phyloP scores from a whole-genome alignment of 1,140 invertebrate species.

The Samia ricini region DNA sequence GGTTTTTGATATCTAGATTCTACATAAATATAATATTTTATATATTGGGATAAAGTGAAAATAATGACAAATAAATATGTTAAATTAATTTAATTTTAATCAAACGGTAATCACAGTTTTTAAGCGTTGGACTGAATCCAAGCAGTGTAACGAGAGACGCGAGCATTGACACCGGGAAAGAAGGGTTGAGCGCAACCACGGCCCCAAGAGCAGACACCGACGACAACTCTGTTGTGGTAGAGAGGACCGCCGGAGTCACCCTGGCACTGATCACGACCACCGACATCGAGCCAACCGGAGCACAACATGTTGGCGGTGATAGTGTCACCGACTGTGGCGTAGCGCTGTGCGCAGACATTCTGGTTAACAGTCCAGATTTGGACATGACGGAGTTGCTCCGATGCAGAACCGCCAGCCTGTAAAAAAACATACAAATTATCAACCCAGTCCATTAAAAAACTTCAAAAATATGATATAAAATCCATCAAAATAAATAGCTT shows the following conservation, averaged over 20 bases:
- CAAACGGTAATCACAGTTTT: slow-evolving; percentile 1
- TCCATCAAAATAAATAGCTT: too few relatives aligned
- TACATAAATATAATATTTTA: too few relatives aligned
- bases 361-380: slow-evolving; percentile 36
- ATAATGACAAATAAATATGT: too few relatives aligned
- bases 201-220: slow-evolving; percentile 79
- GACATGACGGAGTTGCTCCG: slow-evolving; percentile 31
- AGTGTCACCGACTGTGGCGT: slow-evolving; percentile 3
- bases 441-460: too few relatives aligned
- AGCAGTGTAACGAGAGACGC: slow-evolving; percentile 45
- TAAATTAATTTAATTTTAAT: too few relatives aligned
- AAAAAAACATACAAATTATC: slow-evolving; percentile 13
- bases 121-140: slow-evolving; percentile 44
- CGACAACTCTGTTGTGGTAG: slow-evolving; percentile 69
- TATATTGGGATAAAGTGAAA: too few relatives aligned
- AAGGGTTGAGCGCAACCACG: slow-evolving; percentile 67
- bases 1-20: too few relatives aligned
- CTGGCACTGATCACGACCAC: slow-evolving; percentile 50
- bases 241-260: too few relatives aligned
- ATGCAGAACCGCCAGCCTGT: slow-evolving; percentile 22
- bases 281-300: too few relatives aligned
- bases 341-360: slow-evolving; percentile 22
- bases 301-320: slow-evolving; percentile 37
- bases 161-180: slow-evolving; percentile 76
- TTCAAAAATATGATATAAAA: too few relatives aligned